phyloP scores from a whole-genome alignment of 2,113 vertebrate species.

The Rhea pennata region DNA sequence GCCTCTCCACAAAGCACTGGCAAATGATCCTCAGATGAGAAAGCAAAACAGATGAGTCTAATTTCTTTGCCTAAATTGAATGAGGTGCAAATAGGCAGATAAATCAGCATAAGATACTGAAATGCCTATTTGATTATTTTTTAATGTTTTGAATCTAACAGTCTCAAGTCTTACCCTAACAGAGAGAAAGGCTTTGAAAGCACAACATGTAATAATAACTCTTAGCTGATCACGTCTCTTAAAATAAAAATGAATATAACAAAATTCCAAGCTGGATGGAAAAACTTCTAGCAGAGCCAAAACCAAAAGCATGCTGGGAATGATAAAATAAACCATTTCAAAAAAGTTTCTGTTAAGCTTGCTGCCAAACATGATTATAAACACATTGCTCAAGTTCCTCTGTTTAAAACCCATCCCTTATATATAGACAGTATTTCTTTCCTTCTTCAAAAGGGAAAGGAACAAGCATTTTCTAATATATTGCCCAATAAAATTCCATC shows the following conservation, averaged over 20 bases:
- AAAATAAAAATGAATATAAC: conserved; percentile 17
- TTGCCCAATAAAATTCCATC: neutral
- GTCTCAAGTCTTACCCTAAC: neutral
- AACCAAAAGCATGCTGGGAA: conserved; percentile 45
- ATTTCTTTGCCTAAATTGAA: conserved; percentile 3
- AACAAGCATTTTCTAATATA: neutral
- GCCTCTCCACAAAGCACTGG: conserved; percentile 6
- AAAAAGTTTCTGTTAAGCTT: conserved; percentile 39
- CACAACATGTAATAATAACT: neutral
- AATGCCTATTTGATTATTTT: conserved; percentile 10
- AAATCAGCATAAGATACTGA: conserved; percentile 7
- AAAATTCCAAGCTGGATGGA: conserved; percentile 6
- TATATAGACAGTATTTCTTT: neutral
- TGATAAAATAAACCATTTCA: conserved; percentile 42
- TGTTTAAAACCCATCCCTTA: conserved; percentile 5
- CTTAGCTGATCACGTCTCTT: conserved; percentile 16
- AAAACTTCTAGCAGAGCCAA: conserved; percentile 47
- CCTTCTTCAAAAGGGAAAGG: neutral
- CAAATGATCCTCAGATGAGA: conserved; percentile 5
- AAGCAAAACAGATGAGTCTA: conserved; percentile 4
- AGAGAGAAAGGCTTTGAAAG: conserved; percentile 31
- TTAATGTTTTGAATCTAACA: neutral
- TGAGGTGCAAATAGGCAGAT: conserved; percentile 35
- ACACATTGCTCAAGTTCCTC: conserved; percentile 10
- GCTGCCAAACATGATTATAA: conserved; percentile 44